These are phyloP conservation scores for Drosophila lacertosa DNA, from an alignment of 1,140 invertebrate species.

Conservation along the genomic window DNA sequence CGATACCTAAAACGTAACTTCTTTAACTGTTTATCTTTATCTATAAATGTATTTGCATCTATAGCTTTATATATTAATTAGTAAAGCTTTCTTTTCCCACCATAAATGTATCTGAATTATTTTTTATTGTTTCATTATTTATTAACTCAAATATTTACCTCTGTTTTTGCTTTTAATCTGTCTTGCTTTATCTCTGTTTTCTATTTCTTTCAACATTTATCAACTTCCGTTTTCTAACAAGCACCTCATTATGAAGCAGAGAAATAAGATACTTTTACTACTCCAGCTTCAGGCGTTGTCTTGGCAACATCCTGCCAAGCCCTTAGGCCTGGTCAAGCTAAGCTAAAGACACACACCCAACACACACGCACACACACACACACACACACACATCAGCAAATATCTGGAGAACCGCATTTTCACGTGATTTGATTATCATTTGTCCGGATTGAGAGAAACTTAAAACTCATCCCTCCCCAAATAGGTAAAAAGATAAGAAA, in stretches of 20 bases:
- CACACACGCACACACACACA: background rate
- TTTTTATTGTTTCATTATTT: background rate
- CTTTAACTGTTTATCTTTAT: too few species aligned
- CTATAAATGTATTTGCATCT: too few species aligned
- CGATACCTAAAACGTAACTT: too few species aligned
- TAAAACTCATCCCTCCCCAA: slow-evolving; percentile 11
- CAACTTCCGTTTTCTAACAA: slow-evolving; percentile 16
- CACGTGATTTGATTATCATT: slow-evolving; percentile 52
- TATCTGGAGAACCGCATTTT: slow-evolving; percentile 20
- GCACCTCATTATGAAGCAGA: slow-evolving; percentile 16
- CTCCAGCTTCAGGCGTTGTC: slow-evolving; percentile 24
- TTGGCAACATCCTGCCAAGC: slow-evolving; percentile 6
- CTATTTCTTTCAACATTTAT: background rate
- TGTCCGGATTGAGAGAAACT: slow-evolving; percentile 11
- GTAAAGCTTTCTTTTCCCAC: too few species aligned
- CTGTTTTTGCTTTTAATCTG: background rate
- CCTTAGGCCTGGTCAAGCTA: slow-evolving; percentile 3
- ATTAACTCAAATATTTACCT: background rate
- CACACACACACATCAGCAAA: background rate
- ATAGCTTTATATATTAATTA: too few species aligned
- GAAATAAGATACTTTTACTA: background rate
- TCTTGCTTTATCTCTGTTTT: too few species aligned
- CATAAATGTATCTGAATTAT: too few species aligned
- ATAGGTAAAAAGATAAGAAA: background rate
- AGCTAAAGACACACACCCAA: background rate